Conservation (phyloP, 2,888 invertebrate species). For the Clostera curtula region DNA sequence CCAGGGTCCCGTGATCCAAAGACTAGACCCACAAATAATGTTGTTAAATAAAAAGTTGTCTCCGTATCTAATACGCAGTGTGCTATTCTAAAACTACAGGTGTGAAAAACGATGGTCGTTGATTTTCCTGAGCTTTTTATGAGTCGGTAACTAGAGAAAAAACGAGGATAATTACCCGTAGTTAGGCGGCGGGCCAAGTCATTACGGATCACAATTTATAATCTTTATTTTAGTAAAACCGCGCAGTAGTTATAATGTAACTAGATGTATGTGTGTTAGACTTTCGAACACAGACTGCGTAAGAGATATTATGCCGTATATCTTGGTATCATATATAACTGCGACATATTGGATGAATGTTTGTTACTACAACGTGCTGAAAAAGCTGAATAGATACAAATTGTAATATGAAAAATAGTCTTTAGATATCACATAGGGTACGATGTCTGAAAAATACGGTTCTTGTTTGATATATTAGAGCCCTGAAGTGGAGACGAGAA, state of each 20-base stretch:
- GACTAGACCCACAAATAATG: background rate
- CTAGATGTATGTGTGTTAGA: background rate
- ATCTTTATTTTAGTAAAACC: slow-evolving; percentile 11
- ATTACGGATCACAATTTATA: slow-evolving; percentile 25
- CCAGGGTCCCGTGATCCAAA: no score
- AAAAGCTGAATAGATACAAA: no score
- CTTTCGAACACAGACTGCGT: no score
- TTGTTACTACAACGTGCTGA: no score
- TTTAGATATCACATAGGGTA: no score
- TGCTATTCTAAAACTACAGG: slow-evolving; percentile 15
- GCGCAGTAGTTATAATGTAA: background rate
- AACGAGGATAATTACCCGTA: slow-evolving; percentile 25
- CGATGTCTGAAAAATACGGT: no score
- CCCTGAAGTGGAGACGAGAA: no score
- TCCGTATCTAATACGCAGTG: background rate
- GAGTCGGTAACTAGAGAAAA: slow-evolving; percentile 9
- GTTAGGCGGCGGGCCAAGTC: slow-evolving; percentile 34
- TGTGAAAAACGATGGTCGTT: slow-evolving; percentile 15
- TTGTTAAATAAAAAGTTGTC: slow-evolving; percentile 19
- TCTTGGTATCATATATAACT: no score
- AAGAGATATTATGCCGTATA: no score
- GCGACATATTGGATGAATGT: no score
- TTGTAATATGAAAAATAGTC: no score
- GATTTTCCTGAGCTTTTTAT: slow-evolving; percentile 12
- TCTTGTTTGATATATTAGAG: no score